Evolutionary conservation across 2,888 invertebrate species (phyloP).

Genomic region (Hirtodrosophila histrioides): DNA sequence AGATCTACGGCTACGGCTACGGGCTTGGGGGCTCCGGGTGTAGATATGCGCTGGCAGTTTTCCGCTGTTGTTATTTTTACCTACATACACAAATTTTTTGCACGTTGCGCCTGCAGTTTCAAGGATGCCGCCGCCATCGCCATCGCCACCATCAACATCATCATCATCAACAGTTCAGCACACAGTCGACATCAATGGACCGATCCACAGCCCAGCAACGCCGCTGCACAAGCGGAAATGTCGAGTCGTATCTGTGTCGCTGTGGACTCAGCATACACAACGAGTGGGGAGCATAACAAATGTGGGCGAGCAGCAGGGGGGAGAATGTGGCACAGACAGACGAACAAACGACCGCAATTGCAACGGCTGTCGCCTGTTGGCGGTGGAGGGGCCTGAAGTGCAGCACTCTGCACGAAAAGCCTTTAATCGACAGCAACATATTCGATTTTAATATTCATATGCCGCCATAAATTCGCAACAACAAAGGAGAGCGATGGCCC

Average conservation of each 20-base stretch:
- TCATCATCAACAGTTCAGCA: constrained; percentile 4
- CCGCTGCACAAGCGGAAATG: constrained; percentile 72
- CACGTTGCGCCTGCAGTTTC: constrained; percentile 49
- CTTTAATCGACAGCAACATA: constrained; percentile 82
- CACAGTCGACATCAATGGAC: constrained; percentile 68
- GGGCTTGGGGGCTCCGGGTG: not conserved
- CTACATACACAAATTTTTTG: constrained; percentile 68
- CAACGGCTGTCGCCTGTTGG: constrained; percentile 13
- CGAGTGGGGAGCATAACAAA: constrained; percentile 9
- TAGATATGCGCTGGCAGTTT: constrained; percentile 52
- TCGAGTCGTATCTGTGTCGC: constrained; percentile 78
- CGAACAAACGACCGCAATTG: constrained; percentile 59
- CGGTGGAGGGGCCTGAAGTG: constrained; percentile 12
- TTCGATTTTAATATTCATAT: constrained; percentile 83
- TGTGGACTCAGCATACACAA: constrained; percentile 38
- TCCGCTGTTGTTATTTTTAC: constrained; percentile 74
- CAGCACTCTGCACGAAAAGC: constrained; percentile 68
- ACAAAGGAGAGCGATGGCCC: constrained; percentile 38
- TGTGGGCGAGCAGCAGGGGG: not conserved
- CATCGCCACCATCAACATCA: constrained; percentile 23
- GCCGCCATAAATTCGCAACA: constrained; percentile 78
- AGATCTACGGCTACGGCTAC: not conserved
- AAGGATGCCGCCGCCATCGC: constrained; percentile 55
- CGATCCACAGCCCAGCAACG: constrained; percentile 55
- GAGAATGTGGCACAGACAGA: not conserved